Conservation (phyloP, 1,140 invertebrate species). For the Macrobrachium nipponense region DNA sequence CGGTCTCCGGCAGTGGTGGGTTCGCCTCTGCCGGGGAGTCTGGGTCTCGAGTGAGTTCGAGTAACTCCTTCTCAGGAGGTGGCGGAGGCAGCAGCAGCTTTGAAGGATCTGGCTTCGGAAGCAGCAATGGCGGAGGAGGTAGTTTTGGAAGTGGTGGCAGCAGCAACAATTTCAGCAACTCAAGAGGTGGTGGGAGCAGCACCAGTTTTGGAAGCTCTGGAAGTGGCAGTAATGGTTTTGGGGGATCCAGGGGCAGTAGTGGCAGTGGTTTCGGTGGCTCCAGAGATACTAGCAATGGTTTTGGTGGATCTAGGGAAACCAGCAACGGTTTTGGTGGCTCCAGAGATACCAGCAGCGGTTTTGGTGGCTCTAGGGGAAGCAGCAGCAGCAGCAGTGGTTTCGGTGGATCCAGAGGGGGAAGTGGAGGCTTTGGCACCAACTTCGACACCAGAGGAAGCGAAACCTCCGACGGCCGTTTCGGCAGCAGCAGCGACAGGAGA, state of each 20-base stretch:
- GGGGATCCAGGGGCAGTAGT: no score
- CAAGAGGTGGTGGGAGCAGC: background rate
- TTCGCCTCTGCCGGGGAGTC: no score
- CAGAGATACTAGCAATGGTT: background rate
- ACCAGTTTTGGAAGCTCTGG: background rate
- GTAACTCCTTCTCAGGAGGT: background rate
- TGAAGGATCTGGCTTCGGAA: background rate
- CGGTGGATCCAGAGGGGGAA: background rate
- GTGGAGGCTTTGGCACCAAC: background rate
- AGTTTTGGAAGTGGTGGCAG: background rate
- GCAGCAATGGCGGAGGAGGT: background rate
- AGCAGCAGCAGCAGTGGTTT: background rate
- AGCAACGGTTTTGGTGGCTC: background rate
- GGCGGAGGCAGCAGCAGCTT: background rate
- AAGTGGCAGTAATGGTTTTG: background rate
- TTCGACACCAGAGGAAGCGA: background rate
- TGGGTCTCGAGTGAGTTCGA: no score
- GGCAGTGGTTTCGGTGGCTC: background rate
- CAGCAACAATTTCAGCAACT: slow-evolving; percentile 6
- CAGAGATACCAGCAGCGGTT: background rate
- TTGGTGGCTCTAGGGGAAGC: background rate
- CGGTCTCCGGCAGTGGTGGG: background rate
- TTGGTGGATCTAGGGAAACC: background rate
- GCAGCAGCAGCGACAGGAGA: slow-evolving; percentile 3
- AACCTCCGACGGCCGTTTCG: background rate